Conservation (phyloP, 2,113 vertebrate genomes). For the Benitochromis conjunctus region DNA sequence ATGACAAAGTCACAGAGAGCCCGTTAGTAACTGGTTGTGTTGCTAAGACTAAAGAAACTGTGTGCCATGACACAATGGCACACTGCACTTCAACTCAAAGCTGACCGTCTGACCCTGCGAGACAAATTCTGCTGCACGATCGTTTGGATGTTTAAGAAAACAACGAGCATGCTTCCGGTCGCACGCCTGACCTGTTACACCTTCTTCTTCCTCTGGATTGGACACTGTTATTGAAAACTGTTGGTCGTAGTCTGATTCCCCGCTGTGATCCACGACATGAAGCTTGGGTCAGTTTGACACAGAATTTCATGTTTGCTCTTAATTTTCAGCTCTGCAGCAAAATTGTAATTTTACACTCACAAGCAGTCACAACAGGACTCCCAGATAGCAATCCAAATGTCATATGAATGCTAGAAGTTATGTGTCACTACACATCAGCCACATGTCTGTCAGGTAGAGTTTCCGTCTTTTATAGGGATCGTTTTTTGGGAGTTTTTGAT, state of each 20-base stretch:
- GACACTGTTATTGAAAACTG: background rate
- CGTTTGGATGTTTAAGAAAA: background rate
- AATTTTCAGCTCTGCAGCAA: background rate
- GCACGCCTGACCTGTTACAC: accelerated
- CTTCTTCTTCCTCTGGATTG: background rate
- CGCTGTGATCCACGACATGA: background rate
- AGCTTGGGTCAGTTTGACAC: background rate
- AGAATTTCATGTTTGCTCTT: background rate
- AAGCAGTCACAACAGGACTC: background rate
- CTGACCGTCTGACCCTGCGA: accelerated
- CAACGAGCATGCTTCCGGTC: accelerated
- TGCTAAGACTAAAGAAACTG: background rate
- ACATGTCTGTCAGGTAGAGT: background rate
- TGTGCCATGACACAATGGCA: accelerated
- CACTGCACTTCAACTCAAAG: background rate
- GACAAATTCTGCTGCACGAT: background rate
- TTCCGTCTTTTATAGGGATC: accelerated
- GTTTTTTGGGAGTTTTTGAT: accelerated
- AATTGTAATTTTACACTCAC: background rate
- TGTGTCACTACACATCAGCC: background rate
- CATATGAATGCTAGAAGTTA: background rate
- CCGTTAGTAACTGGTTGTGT: background rate
- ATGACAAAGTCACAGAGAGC: background rate
- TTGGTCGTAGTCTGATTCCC: accelerated
- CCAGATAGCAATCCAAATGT: background rate